Base-by-base conservation (phyloP, 2,888 invertebrate species). In the Luffia ferchaultella region DNA sequence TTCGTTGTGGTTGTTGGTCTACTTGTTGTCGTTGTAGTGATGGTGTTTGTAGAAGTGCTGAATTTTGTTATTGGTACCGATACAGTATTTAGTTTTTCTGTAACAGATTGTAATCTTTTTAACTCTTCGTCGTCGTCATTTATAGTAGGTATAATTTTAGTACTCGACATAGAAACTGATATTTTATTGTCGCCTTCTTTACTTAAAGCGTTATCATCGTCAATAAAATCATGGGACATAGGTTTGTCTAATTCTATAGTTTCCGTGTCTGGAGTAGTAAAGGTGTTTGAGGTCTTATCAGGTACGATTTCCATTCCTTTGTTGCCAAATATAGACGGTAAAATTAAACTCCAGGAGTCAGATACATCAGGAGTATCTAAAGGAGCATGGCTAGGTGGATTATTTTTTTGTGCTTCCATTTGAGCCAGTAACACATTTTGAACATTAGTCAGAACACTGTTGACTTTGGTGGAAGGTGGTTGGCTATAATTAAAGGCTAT, bases 341-440 rank as follows among this genome's bases (percentile, higher is more conserved):
- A 76, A 54, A 94, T 93, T 65, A 91, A 87, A 55, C 91, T 93
- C 94, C 94, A 94, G 0, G 90, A 88, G 47, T 90, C 89, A 0
- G 90, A 89, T 0, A 90, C 90, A 64, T 91, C 91, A 1, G 91
- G 90, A 0, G 90, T 90, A 58, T 91, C 90, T 50, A 90, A 74
- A 2, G 87, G 75, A 1, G 86, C 85, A 56, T 76, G 76, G 30
- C 70, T 57, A 52, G 63, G 68, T 55, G 66, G 76, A 61, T 64
- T 75, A 64, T 67, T 86, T 82, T 88, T 76, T 78, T 89, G 65
- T 70, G 85, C 62, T 80, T 89, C 90, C 71, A 92, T 87, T 75
- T 94, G 93, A 49, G 90, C 90, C 70, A 92, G 92, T 0, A 95
- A 75, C 15, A 95, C 93, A 67, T 88, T 92, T 67, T 95, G 93